Conservation (phyloP, 2,888 invertebrate species). For the Heliconius ethilla region DNA sequence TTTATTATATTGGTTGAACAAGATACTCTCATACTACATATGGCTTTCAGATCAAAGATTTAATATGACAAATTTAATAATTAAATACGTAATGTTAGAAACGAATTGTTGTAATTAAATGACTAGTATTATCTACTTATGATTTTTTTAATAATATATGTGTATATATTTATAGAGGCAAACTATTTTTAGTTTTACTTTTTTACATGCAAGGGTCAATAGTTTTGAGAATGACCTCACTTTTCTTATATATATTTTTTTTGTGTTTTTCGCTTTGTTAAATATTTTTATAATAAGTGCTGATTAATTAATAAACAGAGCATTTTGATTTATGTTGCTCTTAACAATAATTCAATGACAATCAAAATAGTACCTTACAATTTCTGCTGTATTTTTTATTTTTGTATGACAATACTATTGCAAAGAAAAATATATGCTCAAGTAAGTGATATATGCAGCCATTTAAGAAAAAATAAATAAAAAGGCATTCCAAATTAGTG, state of each 20-base stretch:
- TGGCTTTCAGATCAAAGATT: constrained; percentile 12
- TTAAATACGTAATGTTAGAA: constrained; percentile 22
- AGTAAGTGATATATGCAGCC: constrained; percentile 19
- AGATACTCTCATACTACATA: not conserved
- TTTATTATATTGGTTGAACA: not conserved
- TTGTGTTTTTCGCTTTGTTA: not conserved
- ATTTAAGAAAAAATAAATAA: not conserved
- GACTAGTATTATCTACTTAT: constrained; percentile 26
- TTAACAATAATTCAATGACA: not conserved
- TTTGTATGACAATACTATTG: not conserved
- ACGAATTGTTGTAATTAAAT: constrained; percentile 20
- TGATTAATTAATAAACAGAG: not conserved
- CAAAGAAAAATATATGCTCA: not conserved
- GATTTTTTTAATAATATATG: constrained; percentile 1
- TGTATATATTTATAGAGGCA: not conserved
- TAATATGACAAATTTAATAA: constrained; percentile 1
- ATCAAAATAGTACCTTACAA: not conserved
- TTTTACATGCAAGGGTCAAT: not conserved
- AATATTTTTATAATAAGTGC: not conserved
- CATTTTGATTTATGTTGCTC: not conserved
- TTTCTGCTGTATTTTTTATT: constrained; percentile 9
- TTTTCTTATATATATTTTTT: not conserved
- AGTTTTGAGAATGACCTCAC: not conserved
- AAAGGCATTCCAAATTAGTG: constrained; percentile 27
- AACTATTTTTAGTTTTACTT: not conserved